Percentiles rank a stretch among this genome's conserved stretches.
phyloP scores from a whole-genome alignment of 2,797 vertebrate species.

The Leucoraja ocellata region DNA sequence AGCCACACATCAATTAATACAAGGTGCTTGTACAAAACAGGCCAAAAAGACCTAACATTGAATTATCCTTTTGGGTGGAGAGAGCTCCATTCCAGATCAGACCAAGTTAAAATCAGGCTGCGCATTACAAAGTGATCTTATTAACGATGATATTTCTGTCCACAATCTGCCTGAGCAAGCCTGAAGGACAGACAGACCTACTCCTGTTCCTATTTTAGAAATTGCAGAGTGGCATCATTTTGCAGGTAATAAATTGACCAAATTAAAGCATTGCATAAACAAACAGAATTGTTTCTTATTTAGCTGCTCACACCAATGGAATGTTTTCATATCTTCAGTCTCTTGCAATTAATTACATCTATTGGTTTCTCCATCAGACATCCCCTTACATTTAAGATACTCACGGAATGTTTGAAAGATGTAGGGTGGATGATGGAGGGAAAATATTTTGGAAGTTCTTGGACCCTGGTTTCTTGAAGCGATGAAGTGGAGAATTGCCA shows the following conservation, averaged over 20 bases:
- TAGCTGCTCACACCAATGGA: neutral
- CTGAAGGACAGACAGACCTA: no score
- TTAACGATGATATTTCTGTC: neutral
- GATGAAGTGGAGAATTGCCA: constrained; percentile 77
- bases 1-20: no score
- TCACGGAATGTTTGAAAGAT: constrained; percentile 89
- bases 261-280: neutral
- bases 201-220: neutral
- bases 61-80: neutral
- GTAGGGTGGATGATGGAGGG: constrained; percentile 80
- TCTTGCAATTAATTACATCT: neutral
- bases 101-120: neutral
- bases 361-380: neutral
- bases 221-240: neutral
- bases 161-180: no score
- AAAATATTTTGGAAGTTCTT: constrained; percentile 84
- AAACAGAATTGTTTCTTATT: neutral
- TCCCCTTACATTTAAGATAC: constrained; percentile 45
- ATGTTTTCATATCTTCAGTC: neutral
- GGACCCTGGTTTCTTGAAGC: constrained; percentile 80
- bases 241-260: no score
- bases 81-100: neutral
- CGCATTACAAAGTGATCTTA: neutral
- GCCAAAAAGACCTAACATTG: neutral
- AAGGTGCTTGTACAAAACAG: neutral